Percentiles rank a stretch among this genome's conserved stretches.
Evolutionary conservation across 37 sponge, comb jelly and placozoan species (phyloP).

Genomic region (Eunapius fragilis): DNA sequence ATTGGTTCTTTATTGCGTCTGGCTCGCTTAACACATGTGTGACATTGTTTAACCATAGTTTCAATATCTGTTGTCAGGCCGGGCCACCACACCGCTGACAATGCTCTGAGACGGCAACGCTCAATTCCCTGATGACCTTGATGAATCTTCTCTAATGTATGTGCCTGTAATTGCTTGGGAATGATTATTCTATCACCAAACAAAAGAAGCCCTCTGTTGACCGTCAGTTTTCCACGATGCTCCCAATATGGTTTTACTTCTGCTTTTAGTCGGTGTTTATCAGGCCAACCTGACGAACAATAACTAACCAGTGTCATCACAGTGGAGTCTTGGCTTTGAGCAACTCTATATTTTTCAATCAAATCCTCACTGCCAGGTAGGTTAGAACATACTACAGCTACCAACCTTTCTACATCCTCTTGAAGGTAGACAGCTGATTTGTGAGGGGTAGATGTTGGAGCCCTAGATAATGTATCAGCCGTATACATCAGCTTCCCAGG

Average conservation of each 20-base stretch:
- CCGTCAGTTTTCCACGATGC: neutral
- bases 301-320: neutral
- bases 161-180: conserved; percentile 4
- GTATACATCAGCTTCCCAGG: conserved; percentile 6
- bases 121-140: conserved; percentile 23
- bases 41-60: neutral
- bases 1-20: conserved; percentile 6
- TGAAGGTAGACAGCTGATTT: neutral
- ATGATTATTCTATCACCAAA: conserved; percentile 8
- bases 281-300: neutral
- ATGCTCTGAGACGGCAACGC: neutral
- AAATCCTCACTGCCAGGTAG: neutral
- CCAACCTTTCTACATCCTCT: conserved; percentile 1
- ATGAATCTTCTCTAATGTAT: conserved; percentile 5
- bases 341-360: neutral
- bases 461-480: conserved; percentile 13
- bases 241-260: conserved; percentile 8
- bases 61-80: conserved; percentile 15
- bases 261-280: neutral
- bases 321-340: neutral
- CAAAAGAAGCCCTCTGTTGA: conserved; percentile 9
- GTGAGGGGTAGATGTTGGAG: neutral
- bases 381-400: neutral
- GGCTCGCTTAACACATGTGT: neutral
- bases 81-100: conserved; percentile 31